A percentile compares a stretch with the other conserved stretches of the same genome.
Evolutionary conservation across 1,140 invertebrate genomes (phyloP).

Genomic region (Saccostrea cuccullata): DNA sequence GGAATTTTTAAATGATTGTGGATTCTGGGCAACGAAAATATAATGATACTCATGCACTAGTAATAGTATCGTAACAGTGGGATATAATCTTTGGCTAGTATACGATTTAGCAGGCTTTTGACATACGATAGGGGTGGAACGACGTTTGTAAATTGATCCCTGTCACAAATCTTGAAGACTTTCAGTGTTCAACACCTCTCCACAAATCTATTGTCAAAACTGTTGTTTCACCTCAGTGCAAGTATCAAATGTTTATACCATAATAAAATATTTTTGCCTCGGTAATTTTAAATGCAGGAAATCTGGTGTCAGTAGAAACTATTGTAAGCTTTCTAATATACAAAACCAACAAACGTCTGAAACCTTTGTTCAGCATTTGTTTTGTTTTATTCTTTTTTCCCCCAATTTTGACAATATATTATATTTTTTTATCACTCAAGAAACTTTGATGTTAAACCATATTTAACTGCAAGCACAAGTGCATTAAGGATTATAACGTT

Average conservation of each 20-base stretch:
- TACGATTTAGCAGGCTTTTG: neutral
- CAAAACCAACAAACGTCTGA: no score
- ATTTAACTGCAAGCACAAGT: neutral
- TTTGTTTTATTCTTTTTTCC: no score
- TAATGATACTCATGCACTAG: no score
- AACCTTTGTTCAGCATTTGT: no score
- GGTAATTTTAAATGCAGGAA: neutral
- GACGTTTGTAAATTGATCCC: neutral
- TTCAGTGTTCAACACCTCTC: neutral
- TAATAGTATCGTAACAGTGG: no score
- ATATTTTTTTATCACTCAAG: neutral
- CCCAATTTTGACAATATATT: no score
- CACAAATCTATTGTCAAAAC: neutral
- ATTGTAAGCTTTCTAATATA: neutral
- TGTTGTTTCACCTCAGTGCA: neutral
- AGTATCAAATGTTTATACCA: neutral
- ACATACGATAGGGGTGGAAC: neutral
- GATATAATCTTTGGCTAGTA: neutral
- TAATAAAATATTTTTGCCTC: neutral
- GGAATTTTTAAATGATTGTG: no score
- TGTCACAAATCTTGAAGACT: neutral
- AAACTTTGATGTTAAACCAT: neutral
- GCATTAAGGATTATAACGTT: neutral
- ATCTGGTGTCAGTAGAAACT: neutral
- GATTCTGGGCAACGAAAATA: no score